Percentiles rank a stretch among this genome's conserved stretches.
phyloP scores from a whole-genome alignment of 2,888 invertebrate species.

The Drosophila dives region DNA sequence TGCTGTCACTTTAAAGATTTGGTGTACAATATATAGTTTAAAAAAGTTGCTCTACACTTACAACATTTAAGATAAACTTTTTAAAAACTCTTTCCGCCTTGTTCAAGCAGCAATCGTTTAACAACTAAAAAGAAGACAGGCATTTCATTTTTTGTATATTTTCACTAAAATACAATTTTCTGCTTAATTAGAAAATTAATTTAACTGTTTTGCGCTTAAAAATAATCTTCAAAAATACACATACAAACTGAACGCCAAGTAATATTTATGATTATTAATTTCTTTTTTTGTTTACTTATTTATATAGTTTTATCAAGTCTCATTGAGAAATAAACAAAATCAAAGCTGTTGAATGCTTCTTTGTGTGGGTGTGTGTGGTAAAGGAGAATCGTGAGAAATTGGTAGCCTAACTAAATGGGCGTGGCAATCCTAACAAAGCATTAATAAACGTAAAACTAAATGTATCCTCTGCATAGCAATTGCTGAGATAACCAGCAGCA shows the following conservation, averaged over 20 bases:
- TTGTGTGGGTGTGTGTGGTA: constrained; percentile 26
- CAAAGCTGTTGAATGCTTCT: constrained; percentile 39
- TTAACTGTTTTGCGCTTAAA: constrained; percentile 69
- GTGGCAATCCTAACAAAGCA: constrained; percentile 82
- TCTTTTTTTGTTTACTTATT: constrained; percentile 26
- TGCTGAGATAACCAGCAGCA: constrained; percentile 32
- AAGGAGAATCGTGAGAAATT: constrained; percentile 30
- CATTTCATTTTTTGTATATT: constrained; percentile 51
- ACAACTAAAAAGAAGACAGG: constrained; percentile 62
- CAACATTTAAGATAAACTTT: constrained; percentile 39
- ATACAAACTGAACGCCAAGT: constrained; percentile 60
- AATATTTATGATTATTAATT: constrained; percentile 41
- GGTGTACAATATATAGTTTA: constrained; percentile 53
- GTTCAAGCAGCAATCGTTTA: constrained; percentile 29
- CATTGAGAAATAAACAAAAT: constrained; percentile 70
- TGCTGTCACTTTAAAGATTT: constrained; percentile 59
- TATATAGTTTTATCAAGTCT: constrained; percentile 69
- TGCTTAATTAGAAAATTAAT: constrained; percentile 67
- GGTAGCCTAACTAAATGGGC: constrained; percentile 56
- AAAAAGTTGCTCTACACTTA: constrained; percentile 51
- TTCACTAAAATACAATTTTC: constrained; percentile 61
- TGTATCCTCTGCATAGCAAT: constrained; percentile 71
- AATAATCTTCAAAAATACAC: constrained; percentile 66
- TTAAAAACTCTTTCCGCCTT: constrained; percentile 29
- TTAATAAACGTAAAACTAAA: constrained; percentile 83